These are phyloP conservation scores for Meriones unguiculatus DNA, from an alignment of 2,113 vertebrate species.

Conservation along the genomic window DNA sequence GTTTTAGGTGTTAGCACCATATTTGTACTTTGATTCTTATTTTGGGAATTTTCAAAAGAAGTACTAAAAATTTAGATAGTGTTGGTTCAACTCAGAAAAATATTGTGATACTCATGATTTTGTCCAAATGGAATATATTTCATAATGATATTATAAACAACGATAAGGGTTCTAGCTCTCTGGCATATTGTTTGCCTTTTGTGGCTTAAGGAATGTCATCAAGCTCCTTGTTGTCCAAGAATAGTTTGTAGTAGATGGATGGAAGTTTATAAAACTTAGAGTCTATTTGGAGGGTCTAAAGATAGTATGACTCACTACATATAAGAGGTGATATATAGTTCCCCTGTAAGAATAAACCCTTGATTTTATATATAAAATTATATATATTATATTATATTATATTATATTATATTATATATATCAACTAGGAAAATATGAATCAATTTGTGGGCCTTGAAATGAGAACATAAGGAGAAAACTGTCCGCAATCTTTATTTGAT, in stretches of 20 bases:
- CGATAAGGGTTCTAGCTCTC: not conserved
- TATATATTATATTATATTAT: too few relatives aligned
- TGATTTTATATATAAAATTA: conserved; percentile 50
- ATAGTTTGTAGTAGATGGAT: conserved; percentile 55
- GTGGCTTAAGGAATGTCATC: not conserved
- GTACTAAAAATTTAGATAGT: not conserved
- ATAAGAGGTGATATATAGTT: conserved; percentile 40
- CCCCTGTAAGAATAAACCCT: conserved; percentile 54
- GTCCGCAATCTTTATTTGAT: conserved; percentile 37
- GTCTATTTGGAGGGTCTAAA: conserved; percentile 17
- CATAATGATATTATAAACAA: conserved; percentile 37
- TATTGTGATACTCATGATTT: not conserved
- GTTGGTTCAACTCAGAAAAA: conserved; percentile 30
- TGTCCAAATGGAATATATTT: conserved; percentile 5
- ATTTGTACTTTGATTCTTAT: conserved; percentile 20
- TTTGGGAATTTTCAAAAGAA: not conserved
- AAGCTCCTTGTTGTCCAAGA: conserved; percentile 9
- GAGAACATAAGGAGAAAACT: conserved; percentile 43
- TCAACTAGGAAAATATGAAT: conserved; percentile 57
- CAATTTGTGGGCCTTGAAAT: conserved; percentile 20
- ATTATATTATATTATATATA: not conserved
- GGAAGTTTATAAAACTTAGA: conserved; percentile 32
- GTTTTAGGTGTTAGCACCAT: not conserved
- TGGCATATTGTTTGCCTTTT: conserved; percentile 38
- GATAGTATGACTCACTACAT: conserved; percentile 37